These are phyloP conservation scores for Amniataba percoides DNA, from an alignment of 2,797 vertebrate species.

Conservation along the genomic window DNA sequence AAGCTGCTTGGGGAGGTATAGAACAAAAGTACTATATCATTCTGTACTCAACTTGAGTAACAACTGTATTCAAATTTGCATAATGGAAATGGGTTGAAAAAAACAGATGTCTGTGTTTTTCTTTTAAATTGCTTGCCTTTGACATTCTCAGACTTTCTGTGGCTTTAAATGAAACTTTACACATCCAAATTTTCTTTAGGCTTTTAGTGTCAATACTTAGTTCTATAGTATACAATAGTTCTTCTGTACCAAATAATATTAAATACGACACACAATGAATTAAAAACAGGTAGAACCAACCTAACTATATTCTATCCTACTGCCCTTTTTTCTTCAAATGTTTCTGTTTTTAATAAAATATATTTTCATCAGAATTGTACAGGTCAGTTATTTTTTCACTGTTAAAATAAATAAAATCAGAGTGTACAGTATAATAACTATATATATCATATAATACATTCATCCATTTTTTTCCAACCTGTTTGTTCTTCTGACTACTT, in stretches of 20 bases:
- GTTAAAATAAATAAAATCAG: background rate
- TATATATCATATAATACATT: slow-evolving; percentile 2
- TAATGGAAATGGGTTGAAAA: background rate
- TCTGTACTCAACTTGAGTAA: background rate
- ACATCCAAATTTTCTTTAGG: background rate
- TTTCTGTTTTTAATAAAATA: background rate
- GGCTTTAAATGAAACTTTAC: background rate
- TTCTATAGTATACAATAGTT: too few species aligned
- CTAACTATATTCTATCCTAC: background rate
- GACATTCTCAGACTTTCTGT: background rate
- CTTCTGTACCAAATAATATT: too few species aligned
- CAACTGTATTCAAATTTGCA: background rate
- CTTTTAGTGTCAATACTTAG: background rate
- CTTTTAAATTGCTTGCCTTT: background rate
- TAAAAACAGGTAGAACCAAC: background rate
- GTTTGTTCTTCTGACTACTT: slow-evolving; percentile 47
- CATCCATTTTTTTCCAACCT: background rate
- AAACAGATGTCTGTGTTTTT: background rate
- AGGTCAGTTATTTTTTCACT: background rate
- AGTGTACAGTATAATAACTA: background rate
- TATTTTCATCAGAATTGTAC: background rate
- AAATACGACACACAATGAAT: background rate
- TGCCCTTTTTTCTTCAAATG: background rate
- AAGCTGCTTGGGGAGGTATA: background rate
- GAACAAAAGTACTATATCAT: background rate